These are phyloP conservation scores for Chloropsis hardwickii DNA, from an alignment of 2,113 vertebrate species.

Conservation along the genomic window DNA sequence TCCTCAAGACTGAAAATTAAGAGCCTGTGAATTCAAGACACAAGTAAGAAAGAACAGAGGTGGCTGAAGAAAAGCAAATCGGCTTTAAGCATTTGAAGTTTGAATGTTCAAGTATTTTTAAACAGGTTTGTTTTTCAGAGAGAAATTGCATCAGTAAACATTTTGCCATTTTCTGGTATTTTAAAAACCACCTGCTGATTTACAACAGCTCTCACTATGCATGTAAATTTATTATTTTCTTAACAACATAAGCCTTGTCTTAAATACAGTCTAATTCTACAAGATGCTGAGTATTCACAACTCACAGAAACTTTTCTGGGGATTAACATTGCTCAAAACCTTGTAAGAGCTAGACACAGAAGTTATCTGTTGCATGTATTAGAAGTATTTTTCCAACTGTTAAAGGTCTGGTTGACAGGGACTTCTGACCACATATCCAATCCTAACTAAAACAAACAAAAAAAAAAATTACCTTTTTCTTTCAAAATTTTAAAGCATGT, in stretches of 20 bases:
- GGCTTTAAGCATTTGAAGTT: not conserved
- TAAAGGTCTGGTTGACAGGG: not conserved
- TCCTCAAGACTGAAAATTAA: not conserved
- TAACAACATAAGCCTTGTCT: constrained; percentile 12
- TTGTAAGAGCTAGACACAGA: not conserved
- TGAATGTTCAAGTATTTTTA: not conserved
- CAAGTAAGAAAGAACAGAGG: not conserved
- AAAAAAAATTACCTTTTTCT: not conserved
- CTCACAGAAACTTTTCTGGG: not conserved
- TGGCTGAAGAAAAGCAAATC: not conserved
- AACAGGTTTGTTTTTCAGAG: constrained; percentile 1
- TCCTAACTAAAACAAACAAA: not conserved
- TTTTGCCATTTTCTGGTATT: constrained; percentile 27
- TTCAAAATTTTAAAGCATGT: not conserved
- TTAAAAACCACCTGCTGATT: constrained; percentile 46
- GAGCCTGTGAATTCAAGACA: not conserved
- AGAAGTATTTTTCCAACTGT: not conserved
- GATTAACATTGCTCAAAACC: not conserved
- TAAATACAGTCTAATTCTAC: not conserved
- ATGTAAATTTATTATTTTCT: constrained; percentile 25
- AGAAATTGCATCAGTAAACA: constrained; percentile 18
- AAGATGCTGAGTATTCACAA: not conserved
- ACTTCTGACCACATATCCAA: not conserved
- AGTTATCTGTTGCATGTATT: not conserved
- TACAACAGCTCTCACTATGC: not conserved